phyloP scores from a whole-genome alignment of 30 jellyfish, hydroid and myxozoan species.

The Chironex yamaguchii region DNA sequence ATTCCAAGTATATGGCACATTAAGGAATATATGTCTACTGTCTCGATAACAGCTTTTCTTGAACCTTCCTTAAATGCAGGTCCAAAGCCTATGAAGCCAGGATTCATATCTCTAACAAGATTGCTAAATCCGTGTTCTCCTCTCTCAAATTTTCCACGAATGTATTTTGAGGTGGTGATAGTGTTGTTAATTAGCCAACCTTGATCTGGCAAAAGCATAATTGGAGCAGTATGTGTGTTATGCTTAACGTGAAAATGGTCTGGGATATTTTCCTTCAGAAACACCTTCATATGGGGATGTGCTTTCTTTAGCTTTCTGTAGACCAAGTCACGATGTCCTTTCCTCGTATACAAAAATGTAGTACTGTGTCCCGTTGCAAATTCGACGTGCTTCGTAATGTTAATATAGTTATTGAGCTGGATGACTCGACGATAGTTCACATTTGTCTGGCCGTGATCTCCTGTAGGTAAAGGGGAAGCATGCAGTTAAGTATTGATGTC shows the following conservation, averaged over 20 bases:
- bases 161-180: slow-evolving; percentile 47
- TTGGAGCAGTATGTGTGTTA: slow-evolving; percentile 80
- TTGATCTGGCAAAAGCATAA: slow-evolving; percentile 79
- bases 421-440: slow-evolving; percentile 67
- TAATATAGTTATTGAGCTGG: slow-evolving; percentile 72
- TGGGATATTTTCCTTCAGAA: slow-evolving; percentile 79
- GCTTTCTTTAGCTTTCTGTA: slow-evolving; percentile 63
- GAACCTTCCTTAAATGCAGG: slow-evolving; percentile 77
- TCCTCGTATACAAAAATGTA: slow-evolving; percentile 68
- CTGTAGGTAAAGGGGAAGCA: no score
- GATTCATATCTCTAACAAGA: slow-evolving; percentile 81
- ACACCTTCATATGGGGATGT: slow-evolving; percentile 72
- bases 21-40: slow-evolving; percentile 82
- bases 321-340: slow-evolving; percentile 45
- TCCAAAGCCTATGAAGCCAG: slow-evolving; percentile 90
- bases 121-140: slow-evolving; percentile 94
- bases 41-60: slow-evolving; percentile 57
- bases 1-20: slow-evolving; percentile 83
- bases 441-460: slow-evolving; percentile 90
- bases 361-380: slow-evolving; percentile 63
- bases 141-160: slow-evolving; percentile 66
- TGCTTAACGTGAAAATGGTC: slow-evolving; percentile 72
- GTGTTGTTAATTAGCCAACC: slow-evolving; percentile 75
- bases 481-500: no score
- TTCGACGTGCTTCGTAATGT: slow-evolving; percentile 57